Evolutionary conservation across 2,888 invertebrate genomes (phyloP).

Genomic region (Cyaniris semiargus): DNA sequence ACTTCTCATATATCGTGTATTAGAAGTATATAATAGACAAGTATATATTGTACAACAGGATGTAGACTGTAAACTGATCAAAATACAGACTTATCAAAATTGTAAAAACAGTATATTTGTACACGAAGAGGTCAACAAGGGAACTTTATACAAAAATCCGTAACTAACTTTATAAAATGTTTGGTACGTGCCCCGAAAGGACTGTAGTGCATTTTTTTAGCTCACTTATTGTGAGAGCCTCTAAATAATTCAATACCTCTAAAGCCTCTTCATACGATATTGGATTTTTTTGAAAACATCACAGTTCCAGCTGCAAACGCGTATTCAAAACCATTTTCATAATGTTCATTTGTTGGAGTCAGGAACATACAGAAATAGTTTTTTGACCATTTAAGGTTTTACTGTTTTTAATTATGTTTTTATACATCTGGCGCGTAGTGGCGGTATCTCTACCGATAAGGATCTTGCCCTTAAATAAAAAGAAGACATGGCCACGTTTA

Average conservation of each 20-base stretch:
- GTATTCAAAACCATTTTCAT: not conserved
- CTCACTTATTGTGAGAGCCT: not conserved
- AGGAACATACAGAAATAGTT: too few species aligned
- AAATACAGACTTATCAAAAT: not conserved
- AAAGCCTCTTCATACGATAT: not conserved
- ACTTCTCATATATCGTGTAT: too few species aligned
- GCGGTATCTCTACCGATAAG: too few species aligned
- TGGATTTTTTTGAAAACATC: not conserved
- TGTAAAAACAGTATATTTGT: not conserved
- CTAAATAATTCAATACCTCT: constrained; percentile 7
- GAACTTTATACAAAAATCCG: not conserved
- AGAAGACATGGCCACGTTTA: too few species aligned
- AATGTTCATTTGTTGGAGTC: not conserved
- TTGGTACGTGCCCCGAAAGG: not conserved
- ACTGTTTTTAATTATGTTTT: too few species aligned
- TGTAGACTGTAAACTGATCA: not conserved
- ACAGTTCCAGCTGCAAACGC: not conserved
- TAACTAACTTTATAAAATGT: constrained; percentile 1
- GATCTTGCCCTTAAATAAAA: too few species aligned
- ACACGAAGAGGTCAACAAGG: not conserved
- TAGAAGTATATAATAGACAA: too few species aligned
- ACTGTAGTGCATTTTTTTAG: not conserved
- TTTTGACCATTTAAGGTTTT: too few species aligned
- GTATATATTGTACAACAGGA: too few species aligned
- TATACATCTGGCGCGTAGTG: too few species aligned